phyloP scores from a whole-genome alignment of 2,888 invertebrate genomes.

The Sialis fuliginosa region DNA sequence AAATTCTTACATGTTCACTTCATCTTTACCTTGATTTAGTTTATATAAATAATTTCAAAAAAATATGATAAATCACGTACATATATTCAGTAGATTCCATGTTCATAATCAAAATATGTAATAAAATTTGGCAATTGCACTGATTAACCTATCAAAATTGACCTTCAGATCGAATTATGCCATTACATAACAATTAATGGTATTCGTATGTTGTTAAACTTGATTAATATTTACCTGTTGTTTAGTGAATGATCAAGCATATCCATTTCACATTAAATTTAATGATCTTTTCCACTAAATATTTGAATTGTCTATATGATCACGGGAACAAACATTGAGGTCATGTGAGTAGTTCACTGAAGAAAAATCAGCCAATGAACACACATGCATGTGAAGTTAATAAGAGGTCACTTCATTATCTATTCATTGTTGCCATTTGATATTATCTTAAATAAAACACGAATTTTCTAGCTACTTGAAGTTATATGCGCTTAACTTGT shows the following conservation, averaged over 20 bases:
- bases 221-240: conserved; percentile 32
- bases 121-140: conserved; percentile 6
- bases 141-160: conserved; percentile 14
- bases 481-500: too few relatives aligned
- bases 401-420: too few relatives aligned
- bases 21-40: too few relatives aligned
- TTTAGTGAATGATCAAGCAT: conserved; percentile 40
- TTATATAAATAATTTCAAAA: too few relatives aligned
- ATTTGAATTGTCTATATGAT: conserved; percentile 50
- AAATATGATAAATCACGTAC: background rate
- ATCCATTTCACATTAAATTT: conserved; percentile 25
- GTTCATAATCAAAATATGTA: background rate
- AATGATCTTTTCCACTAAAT: conserved; percentile 24
- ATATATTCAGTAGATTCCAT: background rate
- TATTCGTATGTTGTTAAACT: conserved; percentile 10
- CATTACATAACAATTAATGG: conserved; percentile 26
- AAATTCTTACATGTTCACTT: background rate
- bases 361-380: too few relatives aligned
- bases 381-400: too few relatives aligned
- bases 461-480: too few relatives aligned
- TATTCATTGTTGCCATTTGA: too few relatives aligned
- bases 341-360: conserved; percentile 36
- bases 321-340: conserved; percentile 55
- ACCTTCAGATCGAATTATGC: conserved; percentile 24
- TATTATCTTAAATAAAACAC: too few relatives aligned